Evolutionary conservation across 2,113 vertebrate species (phyloP).

Genomic region (Chelonoidis abingdonii): DNA sequence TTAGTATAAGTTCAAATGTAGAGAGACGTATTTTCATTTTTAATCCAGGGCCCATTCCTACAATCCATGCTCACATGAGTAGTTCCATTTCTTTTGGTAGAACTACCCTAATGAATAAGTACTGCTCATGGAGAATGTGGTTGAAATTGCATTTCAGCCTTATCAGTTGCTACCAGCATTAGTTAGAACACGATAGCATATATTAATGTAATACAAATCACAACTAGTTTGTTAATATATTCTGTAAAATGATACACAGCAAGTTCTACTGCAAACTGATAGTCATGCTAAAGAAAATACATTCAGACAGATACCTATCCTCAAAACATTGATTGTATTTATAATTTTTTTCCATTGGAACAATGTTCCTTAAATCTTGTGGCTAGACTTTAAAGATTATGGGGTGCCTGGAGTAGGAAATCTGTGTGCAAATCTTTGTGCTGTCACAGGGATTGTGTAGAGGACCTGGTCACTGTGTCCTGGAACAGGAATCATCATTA

Average conservation of each 20-base stretch:
- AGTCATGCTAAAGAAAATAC: not conserved
- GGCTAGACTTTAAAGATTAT: not conserved
- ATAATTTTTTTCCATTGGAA: constrained; percentile 19
- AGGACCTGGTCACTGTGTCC: not conserved
- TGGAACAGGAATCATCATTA: not conserved
- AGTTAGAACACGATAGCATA: not conserved
- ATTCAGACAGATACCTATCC: not conserved
- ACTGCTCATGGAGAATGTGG: not conserved
- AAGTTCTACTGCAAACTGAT: not conserved
- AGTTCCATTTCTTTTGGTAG: constrained; percentile 22
- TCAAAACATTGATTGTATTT: not conserved
- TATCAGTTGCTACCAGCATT: not conserved
- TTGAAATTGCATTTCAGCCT: not conserved
- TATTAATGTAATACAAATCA: not conserved
- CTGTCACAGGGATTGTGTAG: not conserved
- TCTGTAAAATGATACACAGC: not conserved
- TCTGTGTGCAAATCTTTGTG: not conserved
- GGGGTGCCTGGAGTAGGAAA: not conserved
- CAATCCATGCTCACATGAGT: not conserved
- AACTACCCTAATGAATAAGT: not conserved
- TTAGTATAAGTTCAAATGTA: not conserved
- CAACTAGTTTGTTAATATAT: not conserved
- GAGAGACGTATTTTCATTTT: not conserved
- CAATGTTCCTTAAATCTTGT: not conserved
- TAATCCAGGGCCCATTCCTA: not conserved